These are phyloP conservation scores for Drosophila niveifrons DNA, from an alignment of 2,888 invertebrate species.

Conservation along the genomic window DNA sequence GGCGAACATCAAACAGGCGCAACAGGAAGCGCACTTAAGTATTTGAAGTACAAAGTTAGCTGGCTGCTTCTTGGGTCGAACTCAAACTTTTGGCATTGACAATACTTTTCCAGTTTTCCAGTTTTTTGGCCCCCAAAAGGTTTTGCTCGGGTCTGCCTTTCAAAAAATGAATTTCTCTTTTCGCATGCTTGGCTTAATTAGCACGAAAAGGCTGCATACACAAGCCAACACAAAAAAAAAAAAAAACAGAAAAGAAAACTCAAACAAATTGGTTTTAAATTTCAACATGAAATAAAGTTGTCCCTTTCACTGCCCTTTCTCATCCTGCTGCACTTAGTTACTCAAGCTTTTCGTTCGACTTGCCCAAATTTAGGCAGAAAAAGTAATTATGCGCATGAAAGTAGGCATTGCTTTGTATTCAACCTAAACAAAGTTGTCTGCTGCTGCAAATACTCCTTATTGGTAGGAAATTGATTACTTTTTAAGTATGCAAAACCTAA, in stretches of 20 bases:
- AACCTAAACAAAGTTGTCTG: not conserved
- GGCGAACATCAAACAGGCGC: constrained; percentile 59
- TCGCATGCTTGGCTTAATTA: constrained; percentile 60
- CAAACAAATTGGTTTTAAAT: constrained; percentile 69
- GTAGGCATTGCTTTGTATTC: constrained; percentile 44
- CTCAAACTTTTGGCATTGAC: constrained; percentile 55
- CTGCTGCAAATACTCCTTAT: not conserved
- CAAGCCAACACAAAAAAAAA: constrained; percentile 13
- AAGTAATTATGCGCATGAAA: constrained; percentile 66
- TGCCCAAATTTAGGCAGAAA: constrained; percentile 18
- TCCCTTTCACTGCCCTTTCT: not conserved
- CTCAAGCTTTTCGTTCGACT: constrained; percentile 19
- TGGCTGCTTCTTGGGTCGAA: constrained; percentile 37
- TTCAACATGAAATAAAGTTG: constrained; percentile 54
- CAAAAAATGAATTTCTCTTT: constrained; percentile 24
- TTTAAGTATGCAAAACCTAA: too few relatives aligned
- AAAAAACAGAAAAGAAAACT: constrained; percentile 35
- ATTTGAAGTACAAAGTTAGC: constrained; percentile 27
- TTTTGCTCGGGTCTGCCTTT: constrained; percentile 23
- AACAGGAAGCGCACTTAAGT: constrained; percentile 51
- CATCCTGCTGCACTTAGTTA: not conserved
- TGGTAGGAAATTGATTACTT: not conserved
- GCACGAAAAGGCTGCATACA: constrained; percentile 57
- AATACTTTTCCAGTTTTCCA: constrained; percentile 25
- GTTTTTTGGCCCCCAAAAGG: constrained; percentile 15